Percentiles rank a stretch among this genome's conserved stretches.
Evolutionary conservation across 2,797 vertebrate genomes (phyloP).

Genomic region (Squalus acanthias): DNA sequence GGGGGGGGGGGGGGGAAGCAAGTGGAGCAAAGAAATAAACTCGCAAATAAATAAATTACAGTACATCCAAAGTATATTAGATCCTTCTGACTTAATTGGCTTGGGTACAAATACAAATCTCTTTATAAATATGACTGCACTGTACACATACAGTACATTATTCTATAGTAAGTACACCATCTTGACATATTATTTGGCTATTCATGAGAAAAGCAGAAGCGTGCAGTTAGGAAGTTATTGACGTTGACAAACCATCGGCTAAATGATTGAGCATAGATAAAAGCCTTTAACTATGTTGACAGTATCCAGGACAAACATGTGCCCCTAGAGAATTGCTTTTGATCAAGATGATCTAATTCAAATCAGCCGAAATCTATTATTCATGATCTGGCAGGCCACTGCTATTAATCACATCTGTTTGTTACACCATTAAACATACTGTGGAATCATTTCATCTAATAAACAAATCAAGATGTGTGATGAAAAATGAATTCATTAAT

Average conservation of each 20-base stretch:
- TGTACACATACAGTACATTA: constrained; percentile 17
- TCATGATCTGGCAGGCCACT: constrained; percentile 63
- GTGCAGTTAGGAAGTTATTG: constrained; percentile 25
- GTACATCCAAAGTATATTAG: background rate
- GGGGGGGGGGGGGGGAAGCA: background rate
- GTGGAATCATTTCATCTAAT: constrained; percentile 34
- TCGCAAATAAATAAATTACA: constrained; percentile 19
- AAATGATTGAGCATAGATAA: constrained; percentile 72
- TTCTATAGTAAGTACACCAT: background rate
- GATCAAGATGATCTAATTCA: constrained; percentile 79
- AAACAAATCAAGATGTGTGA: constrained; percentile 36
- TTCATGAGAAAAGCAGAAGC: background rate
- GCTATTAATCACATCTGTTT: constrained; percentile 72
- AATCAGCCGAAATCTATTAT: constrained; percentile 66
- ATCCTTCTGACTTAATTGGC: background rate
- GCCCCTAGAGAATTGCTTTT: constrained; percentile 67
- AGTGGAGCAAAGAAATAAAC: background rate
- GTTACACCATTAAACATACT: constrained; percentile 66
- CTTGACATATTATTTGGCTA: constrained; percentile 32
- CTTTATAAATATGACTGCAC: constrained; percentile 16
- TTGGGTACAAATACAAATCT: constrained; percentile 19
- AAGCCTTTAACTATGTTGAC: constrained; percentile 73
- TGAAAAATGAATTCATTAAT: constrained; percentile 36
- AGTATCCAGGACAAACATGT: constrained; percentile 73
- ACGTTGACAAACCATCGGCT: constrained; percentile 60